Conservation (phyloP, 2,888 invertebrate genomes). For the Eristalis arbustorum region DNA sequence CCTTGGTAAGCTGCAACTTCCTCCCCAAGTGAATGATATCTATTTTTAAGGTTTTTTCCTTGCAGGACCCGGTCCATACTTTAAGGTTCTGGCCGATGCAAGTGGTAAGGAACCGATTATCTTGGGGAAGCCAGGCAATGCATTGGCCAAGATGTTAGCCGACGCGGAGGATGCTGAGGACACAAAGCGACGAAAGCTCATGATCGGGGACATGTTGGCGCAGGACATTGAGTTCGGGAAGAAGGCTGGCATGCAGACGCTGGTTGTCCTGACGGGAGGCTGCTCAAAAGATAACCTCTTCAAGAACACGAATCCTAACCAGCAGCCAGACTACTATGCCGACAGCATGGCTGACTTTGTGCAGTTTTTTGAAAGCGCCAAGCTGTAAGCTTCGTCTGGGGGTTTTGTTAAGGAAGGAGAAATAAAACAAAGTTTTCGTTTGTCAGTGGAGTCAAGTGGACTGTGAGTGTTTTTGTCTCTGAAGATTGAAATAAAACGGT, state of each 20-base stretch:
- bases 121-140: slow-evolving; percentile 81
- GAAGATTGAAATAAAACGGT: no score
- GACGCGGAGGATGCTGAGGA: slow-evolving; percentile 80
- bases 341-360: slow-evolving; percentile 76
- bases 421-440: no score
- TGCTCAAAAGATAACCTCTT: slow-evolving; percentile 73
- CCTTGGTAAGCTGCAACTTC: slow-evolving; percentile 75
- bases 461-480: no score
- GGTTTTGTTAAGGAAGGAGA: no score
- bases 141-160: slow-evolving; percentile 75
- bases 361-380: slow-evolving; percentile 70
- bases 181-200: slow-evolving; percentile 85
- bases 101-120: slow-evolving; percentile 76
- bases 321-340: slow-evolving; percentile 77
- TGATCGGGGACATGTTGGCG: slow-evolving; percentile 92
- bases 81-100: slow-evolving; percentile 77
- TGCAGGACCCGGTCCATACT: slow-evolving; percentile 78
- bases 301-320: slow-evolving; percentile 69
- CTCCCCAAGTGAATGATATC: not conserved
- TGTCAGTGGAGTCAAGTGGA: no score
- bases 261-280: slow-evolving; percentile 85
- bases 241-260: slow-evolving; percentile 85
- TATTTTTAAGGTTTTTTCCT: not conserved
- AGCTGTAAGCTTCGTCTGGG: slow-evolving; percentile 1
- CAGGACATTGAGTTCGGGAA: slow-evolving; percentile 90